Base-by-base conservation (phyloP, 2,888 invertebrate species). In the Lycocerus yunnanus region DNA sequence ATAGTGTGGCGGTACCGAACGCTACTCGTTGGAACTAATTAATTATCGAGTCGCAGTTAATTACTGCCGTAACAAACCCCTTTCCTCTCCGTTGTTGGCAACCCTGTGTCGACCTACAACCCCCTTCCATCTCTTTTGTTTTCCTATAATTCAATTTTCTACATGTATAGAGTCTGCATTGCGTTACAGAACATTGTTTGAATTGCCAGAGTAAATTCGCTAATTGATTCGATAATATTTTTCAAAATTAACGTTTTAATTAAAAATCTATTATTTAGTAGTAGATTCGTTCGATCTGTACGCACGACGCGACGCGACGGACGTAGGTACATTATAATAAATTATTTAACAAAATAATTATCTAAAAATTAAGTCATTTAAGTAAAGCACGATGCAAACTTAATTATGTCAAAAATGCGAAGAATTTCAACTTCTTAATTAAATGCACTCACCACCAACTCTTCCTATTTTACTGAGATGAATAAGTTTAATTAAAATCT, bases 401-500 rank as follows among this genome's bases (percentile, higher is more conserved):
- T 86, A 87, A 87, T 87, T 87, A 87, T 84, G 85, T 85, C 86
- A 87, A 87, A 87, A 87, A 87, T 86, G 86, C 85, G 81, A 85
- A 85, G 87, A 87, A 87, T 87, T 84, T 83, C 82, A 83, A 86
- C 85, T 85, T 86, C 86, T 86, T 87, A 87, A 87, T 87, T 87
- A 87, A 87, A 87, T 87, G 86, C 86, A 86, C 84, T 86, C 86
- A 85, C 81, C 83, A 73, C 81, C 83, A 82, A 72, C 79, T 84
- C 84, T 84, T 84, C 84, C 86, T 84, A 86, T 85, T 87, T 87
- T 86, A 84, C 83, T 83, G 85, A 86, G 87, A 87, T 86, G 87
- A 87, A 87, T 87, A 87, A 87, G 86, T 87, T 87, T 87, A 87
- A 87, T 87, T 87, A 87, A 87, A 87, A 85, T 85, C 85, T 85